These are phyloP conservation scores for Carassius gibelio DNA, from an alignment of 2,113 vertebrate genomes.

Conservation along the genomic window DNA sequence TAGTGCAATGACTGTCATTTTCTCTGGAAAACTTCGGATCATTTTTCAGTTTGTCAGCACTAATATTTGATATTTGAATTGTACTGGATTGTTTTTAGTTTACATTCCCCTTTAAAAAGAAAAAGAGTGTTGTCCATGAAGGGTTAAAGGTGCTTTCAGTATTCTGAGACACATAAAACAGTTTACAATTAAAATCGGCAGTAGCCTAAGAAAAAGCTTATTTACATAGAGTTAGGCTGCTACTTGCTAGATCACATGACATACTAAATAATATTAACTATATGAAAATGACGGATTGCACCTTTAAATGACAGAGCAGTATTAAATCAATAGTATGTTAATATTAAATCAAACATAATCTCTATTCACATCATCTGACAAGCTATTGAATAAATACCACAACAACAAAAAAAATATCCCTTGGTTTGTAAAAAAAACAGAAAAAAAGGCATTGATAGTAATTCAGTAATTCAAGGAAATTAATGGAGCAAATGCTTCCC, in stretches of 20 bases:
- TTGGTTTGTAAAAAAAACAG: neutral
- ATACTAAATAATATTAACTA: neutral
- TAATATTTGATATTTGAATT: neutral
- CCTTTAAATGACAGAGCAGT: neutral
- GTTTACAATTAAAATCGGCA: neutral
- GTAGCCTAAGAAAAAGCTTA: neutral
- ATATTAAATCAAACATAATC: neutral
- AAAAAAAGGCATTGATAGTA: neutral
- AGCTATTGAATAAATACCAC: neutral
- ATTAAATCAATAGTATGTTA: neutral
- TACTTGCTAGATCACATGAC: neutral
- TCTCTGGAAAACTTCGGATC: neutral
- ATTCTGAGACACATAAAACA: neutral
- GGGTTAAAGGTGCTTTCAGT: neutral
- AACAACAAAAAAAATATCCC: neutral
- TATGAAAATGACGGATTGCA: neutral
- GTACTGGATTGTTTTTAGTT: conserved; percentile 5
- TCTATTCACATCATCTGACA: neutral
- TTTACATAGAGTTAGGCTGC: neutral
- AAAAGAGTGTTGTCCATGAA: neutral
- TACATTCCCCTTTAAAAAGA: neutral
- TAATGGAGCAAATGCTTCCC: neutral
- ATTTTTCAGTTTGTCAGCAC: neutral
- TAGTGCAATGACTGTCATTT: conserved; percentile 2
- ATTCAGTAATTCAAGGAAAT: neutral